Conservation (phyloP, 2,888 invertebrate genomes). For the Leucozona laternaria region DNA sequence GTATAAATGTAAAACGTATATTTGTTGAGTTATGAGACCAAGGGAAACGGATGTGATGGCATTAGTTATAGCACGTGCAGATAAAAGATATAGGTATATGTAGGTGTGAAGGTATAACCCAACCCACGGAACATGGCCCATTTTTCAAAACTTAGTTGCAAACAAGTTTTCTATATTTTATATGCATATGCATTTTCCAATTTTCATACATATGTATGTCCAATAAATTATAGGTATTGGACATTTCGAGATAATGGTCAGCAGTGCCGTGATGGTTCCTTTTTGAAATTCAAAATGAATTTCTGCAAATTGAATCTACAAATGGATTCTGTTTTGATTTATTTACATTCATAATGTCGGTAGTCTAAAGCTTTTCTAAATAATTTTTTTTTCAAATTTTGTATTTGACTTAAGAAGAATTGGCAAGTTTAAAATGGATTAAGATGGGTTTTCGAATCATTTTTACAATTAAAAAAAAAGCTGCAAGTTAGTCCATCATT, state of each 20-base stretch:
- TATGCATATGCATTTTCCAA: too few relatives aligned
- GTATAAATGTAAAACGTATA: background rate
- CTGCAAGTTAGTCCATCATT: too few relatives aligned
- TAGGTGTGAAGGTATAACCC: background rate
- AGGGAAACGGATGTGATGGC: constrained; percentile 63
- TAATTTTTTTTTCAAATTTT: too few relatives aligned
- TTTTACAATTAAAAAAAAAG: too few relatives aligned
- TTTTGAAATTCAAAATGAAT: constrained; percentile 42
- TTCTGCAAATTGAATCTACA: constrained; percentile 30
- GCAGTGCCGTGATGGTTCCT: background rate
- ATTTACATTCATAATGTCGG: constrained; percentile 10
- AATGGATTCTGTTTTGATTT: constrained; percentile 48
- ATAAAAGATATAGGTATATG: constrained; percentile 14
- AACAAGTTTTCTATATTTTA: constrained; percentile 47
- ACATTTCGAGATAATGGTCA: constrained; percentile 48
- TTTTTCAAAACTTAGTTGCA: background rate
- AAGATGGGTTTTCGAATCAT: too few relatives aligned
- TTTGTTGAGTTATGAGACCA: background rate
- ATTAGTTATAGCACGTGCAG: constrained; percentile 55
- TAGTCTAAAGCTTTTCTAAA: too few relatives aligned
- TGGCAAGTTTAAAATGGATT: too few relatives aligned
- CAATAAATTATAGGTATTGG: constrained; percentile 21
- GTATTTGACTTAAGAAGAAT: too few relatives aligned
- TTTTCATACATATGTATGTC: too few relatives aligned
- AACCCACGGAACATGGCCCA: background rate